Conservation (phyloP, 2,888 invertebrate genomes). For the Urechis unicinctus region DNA sequence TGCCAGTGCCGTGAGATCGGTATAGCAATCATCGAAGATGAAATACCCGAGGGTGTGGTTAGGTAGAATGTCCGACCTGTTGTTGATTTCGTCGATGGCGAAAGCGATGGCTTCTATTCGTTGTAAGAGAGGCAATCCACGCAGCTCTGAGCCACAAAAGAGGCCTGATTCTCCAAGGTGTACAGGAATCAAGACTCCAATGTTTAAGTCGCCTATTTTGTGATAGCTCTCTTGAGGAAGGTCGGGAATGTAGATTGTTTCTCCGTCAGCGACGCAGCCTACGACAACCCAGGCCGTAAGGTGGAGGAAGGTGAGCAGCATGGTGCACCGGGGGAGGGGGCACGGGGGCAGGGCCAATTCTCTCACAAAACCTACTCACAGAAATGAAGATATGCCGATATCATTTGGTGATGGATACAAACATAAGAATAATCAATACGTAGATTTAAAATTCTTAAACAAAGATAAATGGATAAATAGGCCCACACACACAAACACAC, state of each 20-base stretch:
- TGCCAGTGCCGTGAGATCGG: conserved; percentile 1
- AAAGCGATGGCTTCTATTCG: not conserved
- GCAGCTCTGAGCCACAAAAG: not conserved
- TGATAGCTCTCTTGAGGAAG: not conserved
- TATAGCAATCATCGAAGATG: conserved; percentile 5
- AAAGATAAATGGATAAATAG: not conserved
- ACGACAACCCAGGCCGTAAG: no score
- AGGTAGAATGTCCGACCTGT: not conserved
- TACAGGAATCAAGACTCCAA: conserved; percentile 1
- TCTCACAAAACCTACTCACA: no score
- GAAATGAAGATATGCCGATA: not conserved
- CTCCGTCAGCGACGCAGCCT: no score
- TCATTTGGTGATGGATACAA: no score
- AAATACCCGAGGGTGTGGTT: conserved; percentile 6
- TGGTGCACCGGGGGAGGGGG: no score
- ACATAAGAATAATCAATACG: no score
- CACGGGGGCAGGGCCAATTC: no score
- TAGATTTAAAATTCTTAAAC: no score
- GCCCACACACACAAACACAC: no score
- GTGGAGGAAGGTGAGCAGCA: no score
- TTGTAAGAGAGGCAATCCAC: not conserved
- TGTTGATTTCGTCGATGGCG: conserved; percentile 3
- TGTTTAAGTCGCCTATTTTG: not conserved
- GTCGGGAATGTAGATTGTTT: not conserved
- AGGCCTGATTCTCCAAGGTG: not conserved